Conservation (phyloP, 1,140 invertebrate genomes). For the Temnothorax curvispinosus region DNA sequence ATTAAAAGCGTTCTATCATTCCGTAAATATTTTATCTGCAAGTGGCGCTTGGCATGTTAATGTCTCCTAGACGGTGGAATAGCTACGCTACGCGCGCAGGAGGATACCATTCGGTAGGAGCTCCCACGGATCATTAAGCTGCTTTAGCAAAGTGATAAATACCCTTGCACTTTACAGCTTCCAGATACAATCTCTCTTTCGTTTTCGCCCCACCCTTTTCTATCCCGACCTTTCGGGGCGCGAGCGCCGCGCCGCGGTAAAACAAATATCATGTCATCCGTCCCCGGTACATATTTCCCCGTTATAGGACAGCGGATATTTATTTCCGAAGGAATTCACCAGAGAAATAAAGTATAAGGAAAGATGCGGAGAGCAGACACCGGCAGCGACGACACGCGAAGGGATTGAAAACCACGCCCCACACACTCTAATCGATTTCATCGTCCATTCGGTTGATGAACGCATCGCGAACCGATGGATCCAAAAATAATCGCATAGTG, state of each 20-base stretch:
- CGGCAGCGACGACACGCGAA: neutral
- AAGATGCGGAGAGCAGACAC: neutral
- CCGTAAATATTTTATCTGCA: constrained; percentile 25
- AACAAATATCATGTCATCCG: constrained; percentile 51
- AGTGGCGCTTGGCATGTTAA: constrained; percentile 36
- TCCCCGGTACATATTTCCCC: constrained; percentile 21
- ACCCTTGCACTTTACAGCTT: constrained; percentile 41
- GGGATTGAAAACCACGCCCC: constrained; percentile 35
- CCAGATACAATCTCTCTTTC: constrained; percentile 48
- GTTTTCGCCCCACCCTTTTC: neutral
- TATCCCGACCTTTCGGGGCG: neutral
- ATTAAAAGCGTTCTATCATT: constrained; percentile 40
- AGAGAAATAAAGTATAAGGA: constrained; percentile 1
- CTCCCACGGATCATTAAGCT: constrained; percentile 56
- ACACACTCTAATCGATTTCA: constrained; percentile 40
- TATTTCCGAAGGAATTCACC: constrained; percentile 22
- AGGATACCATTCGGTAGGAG: constrained; percentile 33
- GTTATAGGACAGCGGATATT: constrained; percentile 25
- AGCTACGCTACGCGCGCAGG: neutral
- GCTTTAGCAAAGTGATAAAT: constrained; percentile 57
- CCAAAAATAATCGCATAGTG: constrained; percentile 14
- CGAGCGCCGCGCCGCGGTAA: neutral
- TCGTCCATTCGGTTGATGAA: constrained; percentile 28
- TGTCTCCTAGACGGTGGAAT: constrained; percentile 20
- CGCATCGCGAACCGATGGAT: neutral